These are phyloP conservation scores for Gymnocypris eckloni DNA, from an alignment of 2,797 vertebrate species.

Conservation along the genomic window DNA sequence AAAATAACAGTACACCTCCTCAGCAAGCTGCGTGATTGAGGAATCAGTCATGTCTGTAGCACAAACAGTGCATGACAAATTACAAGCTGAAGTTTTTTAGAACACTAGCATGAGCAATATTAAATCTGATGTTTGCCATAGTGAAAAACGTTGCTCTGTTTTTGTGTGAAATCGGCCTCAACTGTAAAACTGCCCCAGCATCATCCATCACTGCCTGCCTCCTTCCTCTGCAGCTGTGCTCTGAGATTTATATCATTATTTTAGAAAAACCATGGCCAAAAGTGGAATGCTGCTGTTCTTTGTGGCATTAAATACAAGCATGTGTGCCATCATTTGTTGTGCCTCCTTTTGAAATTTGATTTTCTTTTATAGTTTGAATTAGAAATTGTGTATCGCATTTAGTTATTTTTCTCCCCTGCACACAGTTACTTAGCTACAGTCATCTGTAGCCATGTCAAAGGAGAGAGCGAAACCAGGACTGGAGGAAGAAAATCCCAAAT, in stretches of 20 bases:
- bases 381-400: neutral
- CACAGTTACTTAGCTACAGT: conserved; percentile 9
- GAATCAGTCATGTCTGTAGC: conserved; percentile 29
- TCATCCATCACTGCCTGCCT: conserved; percentile 34
- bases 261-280: conserved; percentile 25
- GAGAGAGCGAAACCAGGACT: conserved; percentile 20
- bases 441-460: conserved; percentile 13
- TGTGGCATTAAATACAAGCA: conserved; percentile 7
- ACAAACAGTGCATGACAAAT: conserved; percentile 32
- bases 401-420: neutral
- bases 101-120: conserved; percentile 2
- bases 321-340: neutral
- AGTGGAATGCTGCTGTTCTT: conserved; percentile 16
- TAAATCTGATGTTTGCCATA: conserved; percentile 20
- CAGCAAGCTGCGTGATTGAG: conserved; percentile 5
- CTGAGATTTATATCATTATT: conserved; percentile 19
- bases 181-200: conserved; percentile 29
- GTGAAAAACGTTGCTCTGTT: conserved; percentile 16
- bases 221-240: conserved; percentile 38
- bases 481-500: conserved; percentile 17
- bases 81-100: conserved; percentile 5
- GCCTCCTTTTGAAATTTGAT: neutral
- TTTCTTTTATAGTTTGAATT: neutral
- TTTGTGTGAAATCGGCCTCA: conserved; percentile 31
- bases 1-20: conserved; percentile 21